Base-by-base conservation (phyloP, 2,888 invertebrate species). In the Odontocolon sp. region DNA sequence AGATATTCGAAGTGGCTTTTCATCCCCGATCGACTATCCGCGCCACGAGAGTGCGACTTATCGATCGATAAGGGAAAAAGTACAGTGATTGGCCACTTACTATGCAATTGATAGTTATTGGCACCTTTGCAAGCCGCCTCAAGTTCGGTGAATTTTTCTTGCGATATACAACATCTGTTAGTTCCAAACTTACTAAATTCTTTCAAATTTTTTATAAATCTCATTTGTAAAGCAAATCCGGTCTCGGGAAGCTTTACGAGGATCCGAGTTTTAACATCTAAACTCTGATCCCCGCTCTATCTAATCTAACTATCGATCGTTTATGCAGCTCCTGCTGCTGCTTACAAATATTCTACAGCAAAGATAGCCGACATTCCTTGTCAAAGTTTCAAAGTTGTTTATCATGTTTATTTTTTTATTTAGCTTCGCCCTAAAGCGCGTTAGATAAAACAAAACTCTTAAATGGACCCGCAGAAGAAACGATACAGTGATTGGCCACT, bases 371-470 rank as follows among this genome's bases (percentile, higher is more conserved):
- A 56, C 16, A 18, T 28, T 52, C 26, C 38, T 21, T 40, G 40
- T 54, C 36, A 9, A 70, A 76, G 66, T 76, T 76, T 76, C 31
- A 23, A 66, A 76, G 70, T 70, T 76, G 70, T 76, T 76, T 64
- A 64, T 64, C 69, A 59, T 54, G 66, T 76, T 36, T 72, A 36
- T 38, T 54, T 38, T 56, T 42, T 11, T 4, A 31, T 54, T 16
- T 50, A 26, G 38, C 50, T 68, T 47, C 36, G 26, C 28, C n/a
- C 2, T 33, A 33, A 59, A 66, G 61, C 75, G n/a, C n/a, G n/a
- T 66, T 42, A 63, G 50, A 11, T 31, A 68, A 69, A 69, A 69
- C 68, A 63, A n/a, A n/a, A n/a, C n/a, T n/a, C n/a, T n/a, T n/a
- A n/a, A n/a, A n/a, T n/a, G n/a, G n/a, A n/a, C n/a, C n/a, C n/a